Evolutionary conservation across 1,140 invertebrate species (phyloP).

Genomic region (Lasioglossum albipes): DNA sequence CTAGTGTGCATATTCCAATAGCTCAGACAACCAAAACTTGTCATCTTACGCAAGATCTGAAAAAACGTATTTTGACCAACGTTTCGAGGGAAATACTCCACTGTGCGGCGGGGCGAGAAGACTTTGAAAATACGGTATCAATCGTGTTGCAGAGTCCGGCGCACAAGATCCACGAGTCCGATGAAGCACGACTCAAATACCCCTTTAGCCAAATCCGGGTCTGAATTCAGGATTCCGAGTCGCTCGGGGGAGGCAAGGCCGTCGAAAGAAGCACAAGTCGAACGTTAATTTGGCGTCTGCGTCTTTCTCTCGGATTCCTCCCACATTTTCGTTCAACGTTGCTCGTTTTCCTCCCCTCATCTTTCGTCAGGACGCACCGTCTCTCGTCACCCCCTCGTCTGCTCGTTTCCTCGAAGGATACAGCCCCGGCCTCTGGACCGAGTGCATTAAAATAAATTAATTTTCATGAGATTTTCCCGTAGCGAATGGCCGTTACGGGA

Average conservation of each 20-base stretch:
- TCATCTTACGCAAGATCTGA: too few species aligned
- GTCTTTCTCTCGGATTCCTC: constrained; percentile 18
- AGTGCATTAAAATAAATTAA: constrained; percentile 77
- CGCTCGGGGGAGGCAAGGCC: not conserved
- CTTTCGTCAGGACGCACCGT: not conserved
- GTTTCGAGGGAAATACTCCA: too few species aligned
- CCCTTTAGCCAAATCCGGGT: not conserved
- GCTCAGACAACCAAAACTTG: too few species aligned
- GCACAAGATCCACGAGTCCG: not conserved
- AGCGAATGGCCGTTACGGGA: constrained; percentile 73
- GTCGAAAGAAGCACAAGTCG: constrained; percentile 56
- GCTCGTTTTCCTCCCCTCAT: not conserved
- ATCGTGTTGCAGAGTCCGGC: too few species aligned
- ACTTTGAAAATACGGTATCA: too few species aligned
- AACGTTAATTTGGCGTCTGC: constrained; percentile 58
- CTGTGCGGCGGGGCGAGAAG: too few species aligned
- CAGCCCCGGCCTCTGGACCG: constrained; percentile 64
- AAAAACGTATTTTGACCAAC: too few species aligned
- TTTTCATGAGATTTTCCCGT: constrained; percentile 75
- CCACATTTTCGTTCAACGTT: not conserved
- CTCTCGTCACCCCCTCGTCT: not conserved
- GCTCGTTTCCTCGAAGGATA: constrained; percentile 8
- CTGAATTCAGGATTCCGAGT: constrained; percentile 13
- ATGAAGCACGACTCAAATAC: constrained; percentile 3
- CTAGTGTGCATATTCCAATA: too few species aligned